Conservation (phyloP, 2,113 vertebrate species). For the Mus musculus region GRCm39 chr5:6115501-6116000, state of each 20-base stretch:
- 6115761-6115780: neutral
- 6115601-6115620: neutral
- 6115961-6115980: neutral
- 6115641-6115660: neutral
- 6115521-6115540: neutral
- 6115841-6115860: neutral
- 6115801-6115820: neutral
- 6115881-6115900: neutral
- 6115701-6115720: slow-evolving; percentile 6
- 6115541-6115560: neutral
- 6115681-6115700: neutral
- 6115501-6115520: neutral
- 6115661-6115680: neutral
- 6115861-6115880: neutral
- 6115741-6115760: neutral
- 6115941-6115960: neutral
- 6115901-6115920: neutral
- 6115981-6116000: neutral
- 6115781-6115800: neutral
- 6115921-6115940: neutral
- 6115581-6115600: neutral
- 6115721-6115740: neutral
- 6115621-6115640: neutral
- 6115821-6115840: neutral
- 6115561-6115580: neutral